Base-by-base conservation (phyloP, 1,140 invertebrate genomes). In the Calycopis cecrops region DNA sequence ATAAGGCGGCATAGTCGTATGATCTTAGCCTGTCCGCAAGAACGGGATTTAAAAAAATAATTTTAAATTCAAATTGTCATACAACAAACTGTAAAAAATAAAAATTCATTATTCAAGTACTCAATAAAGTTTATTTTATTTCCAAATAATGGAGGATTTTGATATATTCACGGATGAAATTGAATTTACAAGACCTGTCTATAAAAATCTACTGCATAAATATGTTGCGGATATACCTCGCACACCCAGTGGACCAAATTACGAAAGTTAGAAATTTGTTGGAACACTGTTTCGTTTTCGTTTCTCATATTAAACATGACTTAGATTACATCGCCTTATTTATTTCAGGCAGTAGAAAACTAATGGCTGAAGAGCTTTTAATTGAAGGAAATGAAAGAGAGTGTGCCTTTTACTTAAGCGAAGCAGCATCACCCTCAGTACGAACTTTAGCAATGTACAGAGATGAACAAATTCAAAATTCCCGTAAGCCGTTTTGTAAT, bases 91-190 rank as follows among this genome's bases (percentile, higher is more conserved):
- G n/a, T n/a, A n/a, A n/a, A n/a, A n/a, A n/a, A n/a, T n/a, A n/a
- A n/a, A n/a, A n/a, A n/a, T n/a, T n/a, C n/a, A n/a, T n/a, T n/a
- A n/a, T n/a, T n/a, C n/a, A n/a, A n/a, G n/a, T n/a, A n/a, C n/a
- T n/a, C n/a, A 28, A 28, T 55, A 47, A 35, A 55, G 18, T 44
- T 35, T 54, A 33, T 28, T 35, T 35, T 10, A 38, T 37, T 7
- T 51, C 9, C 47, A 40, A 34, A 42, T 44, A 8, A 85, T 85
- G 79, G 82, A 82, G 62, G 82, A 85, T 65, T 85, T 76, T 49
- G 79, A 85, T 69, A 63, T 85, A 34, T 85, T 85, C 63, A 80
- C 78, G 4, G 67, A 85, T 62, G 77, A 83, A 63, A 82, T 81
- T 28, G 69, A 80, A 21, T 80, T 70, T 47, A 75, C 73, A 0